These are phyloP conservation scores for Passer montanus DNA, from an alignment of 2,113 vertebrate genomes.

Conservation along the genomic window DNA sequence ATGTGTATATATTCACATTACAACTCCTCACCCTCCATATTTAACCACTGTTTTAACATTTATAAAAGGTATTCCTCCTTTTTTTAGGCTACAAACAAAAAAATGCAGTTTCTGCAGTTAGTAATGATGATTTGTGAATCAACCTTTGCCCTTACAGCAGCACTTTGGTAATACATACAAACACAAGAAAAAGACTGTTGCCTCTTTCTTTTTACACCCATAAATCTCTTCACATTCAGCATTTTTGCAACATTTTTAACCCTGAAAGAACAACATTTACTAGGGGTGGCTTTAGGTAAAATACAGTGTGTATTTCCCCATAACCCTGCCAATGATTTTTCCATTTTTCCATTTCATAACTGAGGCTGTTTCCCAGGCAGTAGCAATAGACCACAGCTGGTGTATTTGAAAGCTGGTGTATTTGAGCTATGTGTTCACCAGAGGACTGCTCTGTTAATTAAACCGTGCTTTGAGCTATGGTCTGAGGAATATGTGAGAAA, in stretches of 20 bases:
- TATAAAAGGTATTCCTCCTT: neutral
- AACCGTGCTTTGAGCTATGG: neutral
- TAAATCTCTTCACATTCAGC: neutral
- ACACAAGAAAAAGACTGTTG: neutral
- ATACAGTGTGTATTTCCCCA: neutral
- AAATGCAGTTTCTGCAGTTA: neutral
- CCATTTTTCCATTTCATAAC: neutral
- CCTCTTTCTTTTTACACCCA: neutral
- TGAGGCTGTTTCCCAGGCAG: neutral
- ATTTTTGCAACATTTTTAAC: neutral
- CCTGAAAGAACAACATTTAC: neutral
- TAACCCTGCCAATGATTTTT: neutral
- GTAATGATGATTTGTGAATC: neutral
- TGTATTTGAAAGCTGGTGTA: neutral
- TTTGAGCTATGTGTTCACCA: neutral
- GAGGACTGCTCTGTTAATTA: neutral
- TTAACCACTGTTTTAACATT: neutral
- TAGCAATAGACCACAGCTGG: neutral
- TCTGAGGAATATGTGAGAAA: neutral
- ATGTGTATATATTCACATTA: neutral
- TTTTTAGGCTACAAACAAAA: rapidly evolving
- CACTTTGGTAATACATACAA: neutral
- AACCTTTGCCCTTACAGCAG: neutral
- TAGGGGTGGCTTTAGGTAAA: neutral
- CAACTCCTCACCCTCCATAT: rapidly evolving